phyloP scores from a whole-genome alignment of 1,140 invertebrate genomes.

The Drosophila watanabei region DNA sequence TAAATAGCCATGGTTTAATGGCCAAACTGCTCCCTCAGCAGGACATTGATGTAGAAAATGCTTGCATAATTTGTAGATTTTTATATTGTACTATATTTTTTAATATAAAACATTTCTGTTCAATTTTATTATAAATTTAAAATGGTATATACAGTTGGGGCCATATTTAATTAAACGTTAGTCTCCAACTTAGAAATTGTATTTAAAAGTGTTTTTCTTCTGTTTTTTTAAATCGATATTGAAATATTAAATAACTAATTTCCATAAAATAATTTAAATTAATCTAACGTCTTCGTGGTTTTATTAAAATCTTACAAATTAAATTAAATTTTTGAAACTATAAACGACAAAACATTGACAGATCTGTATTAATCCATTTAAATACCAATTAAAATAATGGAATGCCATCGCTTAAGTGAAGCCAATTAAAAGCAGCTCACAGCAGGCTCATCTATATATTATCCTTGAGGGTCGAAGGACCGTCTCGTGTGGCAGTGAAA shows the following conservation, averaged over 20 bases:
- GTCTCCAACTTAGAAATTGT: too few species aligned
- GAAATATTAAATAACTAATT: too few species aligned
- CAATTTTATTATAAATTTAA: background rate
- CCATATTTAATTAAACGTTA: background rate
- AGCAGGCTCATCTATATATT: background rate
- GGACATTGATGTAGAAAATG: slow-evolving; percentile 3
- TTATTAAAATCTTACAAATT: background rate
- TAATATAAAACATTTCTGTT: too few species aligned
- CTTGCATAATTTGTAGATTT: background rate
- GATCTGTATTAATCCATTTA: background rate
- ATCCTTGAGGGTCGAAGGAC: background rate
- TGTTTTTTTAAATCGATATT: too few species aligned
- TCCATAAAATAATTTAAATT: background rate
- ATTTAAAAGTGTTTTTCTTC: too few species aligned
- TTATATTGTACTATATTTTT: background rate
- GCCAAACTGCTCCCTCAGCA: slow-evolving; percentile 9
- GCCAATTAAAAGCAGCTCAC: slow-evolving; percentile 15
- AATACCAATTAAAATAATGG: slow-evolving; percentile 8
- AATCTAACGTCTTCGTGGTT: background rate
- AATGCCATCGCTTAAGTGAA: background rate
- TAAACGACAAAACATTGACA: background rate
- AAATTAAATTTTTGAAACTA: background rate
- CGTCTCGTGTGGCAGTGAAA: slow-evolving; percentile 3
- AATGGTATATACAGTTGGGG: background rate
- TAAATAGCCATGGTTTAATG: slow-evolving; percentile 26